A percentile compares a stretch with the other conserved stretches of the same genome.
Evolutionary conservation across 2,113 vertebrate genomes (phyloP).

Genomic region (Chrysochloris asiatica): DNA sequence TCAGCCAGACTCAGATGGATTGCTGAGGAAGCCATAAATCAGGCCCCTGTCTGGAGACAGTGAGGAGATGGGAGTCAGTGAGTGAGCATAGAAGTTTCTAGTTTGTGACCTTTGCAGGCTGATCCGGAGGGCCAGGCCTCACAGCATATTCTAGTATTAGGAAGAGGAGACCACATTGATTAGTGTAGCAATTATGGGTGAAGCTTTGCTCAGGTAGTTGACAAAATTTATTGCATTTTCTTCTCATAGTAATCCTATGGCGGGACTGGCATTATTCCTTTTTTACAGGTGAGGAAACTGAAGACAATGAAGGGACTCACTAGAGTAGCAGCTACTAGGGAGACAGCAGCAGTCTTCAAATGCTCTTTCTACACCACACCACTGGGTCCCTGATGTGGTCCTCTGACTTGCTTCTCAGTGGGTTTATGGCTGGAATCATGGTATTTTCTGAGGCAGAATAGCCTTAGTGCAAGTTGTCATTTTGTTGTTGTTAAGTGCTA

Average conservation of each 20-base stretch:
- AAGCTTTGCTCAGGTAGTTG: accelerated
- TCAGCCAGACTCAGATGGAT: neutral
- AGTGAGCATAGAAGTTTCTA: neutral
- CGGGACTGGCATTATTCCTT: neutral
- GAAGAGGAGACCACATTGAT: accelerated
- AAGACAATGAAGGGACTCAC: neutral
- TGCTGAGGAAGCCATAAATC: neutral
- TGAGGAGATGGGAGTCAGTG: neutral
- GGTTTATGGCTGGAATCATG: neutral
- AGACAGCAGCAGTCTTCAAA: accelerated
- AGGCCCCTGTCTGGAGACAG: neutral
- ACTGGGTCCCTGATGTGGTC: neutral
- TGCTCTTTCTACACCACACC: neutral
- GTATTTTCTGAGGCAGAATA: neutral
- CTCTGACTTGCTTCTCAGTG: neutral
- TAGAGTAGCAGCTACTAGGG: neutral
- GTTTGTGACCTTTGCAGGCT: neutral
- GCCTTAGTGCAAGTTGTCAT: no score
- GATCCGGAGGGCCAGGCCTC: neutral
- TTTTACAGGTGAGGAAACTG: neutral
- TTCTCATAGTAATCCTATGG: neutral
- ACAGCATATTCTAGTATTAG: neutral
- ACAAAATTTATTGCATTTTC: accelerated
- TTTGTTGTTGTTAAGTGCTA: no score
- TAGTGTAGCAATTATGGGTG: neutral